phyloP scores from a whole-genome alignment of 2,888 invertebrate species.

The Epistrophe eligans region DNA sequence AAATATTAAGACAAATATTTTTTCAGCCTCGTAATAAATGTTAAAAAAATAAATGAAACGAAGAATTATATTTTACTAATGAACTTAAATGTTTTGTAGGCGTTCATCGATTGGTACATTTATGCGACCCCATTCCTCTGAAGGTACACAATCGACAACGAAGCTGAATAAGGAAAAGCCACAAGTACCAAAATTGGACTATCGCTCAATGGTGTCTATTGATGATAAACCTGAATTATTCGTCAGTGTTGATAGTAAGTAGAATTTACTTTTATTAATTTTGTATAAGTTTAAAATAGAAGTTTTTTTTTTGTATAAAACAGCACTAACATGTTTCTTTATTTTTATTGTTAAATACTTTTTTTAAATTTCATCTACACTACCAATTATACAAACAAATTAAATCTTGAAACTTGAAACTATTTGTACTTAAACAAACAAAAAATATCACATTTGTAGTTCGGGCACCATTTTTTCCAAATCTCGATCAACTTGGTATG shows the following conservation, averaged over 20 bases:
- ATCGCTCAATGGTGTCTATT: conserved; percentile 96
- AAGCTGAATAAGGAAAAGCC: conserved; percentile 86
- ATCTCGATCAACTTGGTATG: conserved; percentile 87
- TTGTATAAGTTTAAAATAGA: conserved; percentile 38
- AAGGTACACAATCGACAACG: conserved; percentile 86
- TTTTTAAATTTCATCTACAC: conserved; percentile 47
- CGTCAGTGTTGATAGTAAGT: conserved; percentile 97
- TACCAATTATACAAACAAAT: conserved; percentile 38
- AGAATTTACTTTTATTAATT: conserved; percentile 5
- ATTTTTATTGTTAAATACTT: conserved; percentile 50
- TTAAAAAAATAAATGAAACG: neutral
- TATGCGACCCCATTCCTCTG: conserved; percentile 90
- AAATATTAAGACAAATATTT: neutral
- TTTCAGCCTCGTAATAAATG: neutral
- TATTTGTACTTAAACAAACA: conserved; percentile 28
- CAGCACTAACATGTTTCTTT: conserved; percentile 55
- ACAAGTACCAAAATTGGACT: conserved; percentile 92
- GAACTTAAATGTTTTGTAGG: conserved; percentile 84
- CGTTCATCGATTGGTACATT: conserved; percentile 94
- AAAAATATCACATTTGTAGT: conserved; percentile 81
- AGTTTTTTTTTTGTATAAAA: conserved; percentile 41
- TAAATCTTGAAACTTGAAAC: conserved; percentile 1
- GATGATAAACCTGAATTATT: conserved; percentile 98
- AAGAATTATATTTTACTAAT: conserved; percentile 2
- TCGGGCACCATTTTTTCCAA: conserved; percentile 87